Percentiles rank a stretch among this genome's conserved stretches.
phyloP scores from a whole-genome alignment of 2,888 invertebrate genomes.

The Aporophyla nigra region DNA sequence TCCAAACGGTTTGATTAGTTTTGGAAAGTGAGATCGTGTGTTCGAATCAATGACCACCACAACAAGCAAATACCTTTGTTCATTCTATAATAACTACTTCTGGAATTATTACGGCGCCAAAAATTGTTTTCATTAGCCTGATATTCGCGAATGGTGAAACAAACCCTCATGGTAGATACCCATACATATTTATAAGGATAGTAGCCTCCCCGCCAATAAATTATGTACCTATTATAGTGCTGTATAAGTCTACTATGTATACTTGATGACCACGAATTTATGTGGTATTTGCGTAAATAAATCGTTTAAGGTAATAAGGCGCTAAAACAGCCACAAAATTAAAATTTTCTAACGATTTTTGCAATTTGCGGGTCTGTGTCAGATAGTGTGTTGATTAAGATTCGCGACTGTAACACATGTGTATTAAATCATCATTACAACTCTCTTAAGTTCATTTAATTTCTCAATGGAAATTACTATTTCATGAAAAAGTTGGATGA shows the following conservation, averaged over 20 bases:
- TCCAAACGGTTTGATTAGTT: background rate
- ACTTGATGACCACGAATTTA: slow-evolving; percentile 40
- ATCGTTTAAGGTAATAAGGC: slow-evolving; percentile 9
- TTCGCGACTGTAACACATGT: too few relatives aligned
- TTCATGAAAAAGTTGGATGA: too few relatives aligned
- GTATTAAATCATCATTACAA: too few relatives aligned
- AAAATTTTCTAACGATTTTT: too few relatives aligned
- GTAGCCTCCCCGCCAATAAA: slow-evolving; percentile 42
- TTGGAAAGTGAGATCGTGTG: background rate
- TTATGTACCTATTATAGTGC: slow-evolving; percentile 47
- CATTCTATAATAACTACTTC: background rate
- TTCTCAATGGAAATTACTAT: too few relatives aligned
- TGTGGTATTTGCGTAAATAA: slow-evolving; percentile 49
- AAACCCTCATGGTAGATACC: slow-evolving; percentile 33
- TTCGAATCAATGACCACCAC: background rate
- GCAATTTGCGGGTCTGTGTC: too few relatives aligned
- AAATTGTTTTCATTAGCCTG: slow-evolving; percentile 5
- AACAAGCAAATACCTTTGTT: background rate
- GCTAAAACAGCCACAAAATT: too few relatives aligned
- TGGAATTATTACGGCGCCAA: background rate
- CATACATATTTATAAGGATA: slow-evolving; percentile 51
- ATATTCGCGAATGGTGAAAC: slow-evolving; percentile 32
- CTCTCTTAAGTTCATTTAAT: too few relatives aligned
- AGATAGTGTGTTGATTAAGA: too few relatives aligned
- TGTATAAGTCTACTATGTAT: slow-evolving; percentile 26